Evolutionary conservation across 2,113 vertebrate genomes (phyloP), one percentile per base, ranked within the genome.

Genomic region (Corvus moneduloides): DNA sequence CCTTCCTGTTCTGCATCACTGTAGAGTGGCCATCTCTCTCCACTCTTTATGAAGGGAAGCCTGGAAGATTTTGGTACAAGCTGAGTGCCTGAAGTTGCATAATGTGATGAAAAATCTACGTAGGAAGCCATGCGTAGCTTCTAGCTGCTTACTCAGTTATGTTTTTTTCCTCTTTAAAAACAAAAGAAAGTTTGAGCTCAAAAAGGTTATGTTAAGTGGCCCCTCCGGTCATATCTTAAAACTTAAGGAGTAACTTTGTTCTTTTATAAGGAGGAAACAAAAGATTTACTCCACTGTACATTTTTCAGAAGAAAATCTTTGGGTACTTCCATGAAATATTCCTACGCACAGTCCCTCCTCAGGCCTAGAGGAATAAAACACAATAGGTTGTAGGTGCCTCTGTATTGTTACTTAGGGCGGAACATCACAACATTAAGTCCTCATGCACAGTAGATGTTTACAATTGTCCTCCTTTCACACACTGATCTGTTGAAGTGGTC

Each of bases 1-100:
- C 16, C 30, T 9, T 96, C 8, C 37, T 84, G 64, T 66, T 83
- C 14, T 93, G 35, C 35, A n/a, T 54, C 18, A 5, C 26, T 66
- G 1, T 12, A 13, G 39, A 24, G 35, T 6, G 9, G 7, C 33
- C 0, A 0, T 46, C 27, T 51, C 68, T 63, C 39, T 61, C 35
- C 4, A 9, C 6, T 6, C 30, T 58, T 54, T 33, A 2, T 23
- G 67, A 16, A 43, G 22, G 44, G 44, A 52, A 77, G 13, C 13
- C 48, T 67, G 27, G 17, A 46, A 35, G 20, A 24, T 43, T 87
- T 69, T 26, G 20, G 16, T 71, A 19, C 16, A 51, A 67, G 27
- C 14, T 15, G n/a, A 11, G 23, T 89, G 21, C 44, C n/a, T 30
- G 10, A 16, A 84, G 49, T 75, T 6, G 2, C 21, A 5, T 20